Conservation (phyloP, 2,113 vertebrate species). For the Amblyopsis rosae region DNA sequence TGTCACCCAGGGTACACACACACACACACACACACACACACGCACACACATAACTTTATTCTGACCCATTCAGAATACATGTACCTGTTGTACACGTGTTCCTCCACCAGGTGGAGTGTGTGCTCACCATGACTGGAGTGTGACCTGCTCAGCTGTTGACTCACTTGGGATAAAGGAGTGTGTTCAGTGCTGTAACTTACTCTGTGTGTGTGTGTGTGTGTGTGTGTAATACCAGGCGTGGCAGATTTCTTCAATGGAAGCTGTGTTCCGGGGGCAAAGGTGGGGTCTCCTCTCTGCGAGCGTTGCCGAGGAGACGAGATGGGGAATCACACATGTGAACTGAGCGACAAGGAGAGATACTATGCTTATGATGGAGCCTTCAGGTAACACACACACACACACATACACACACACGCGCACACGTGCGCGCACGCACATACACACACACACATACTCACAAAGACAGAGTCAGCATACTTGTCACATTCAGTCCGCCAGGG, state of each 20-base stretch:
- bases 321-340: constrained; percentile 75
- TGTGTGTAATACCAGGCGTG: constrained; percentile 75
- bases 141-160: background rate
- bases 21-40: background rate
- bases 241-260: constrained; percentile 87
- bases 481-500: background rate
- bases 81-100: too few relatives aligned
- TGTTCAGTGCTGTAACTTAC: too few relatives aligned
- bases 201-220: constrained; percentile 23
- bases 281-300: constrained; percentile 81
- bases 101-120: background rate
- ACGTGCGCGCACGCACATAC: background rate
- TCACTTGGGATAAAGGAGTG: too few relatives aligned
- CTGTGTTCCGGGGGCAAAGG: constrained; percentile 86
- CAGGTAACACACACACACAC: constrained; percentile 74
- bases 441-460: background rate
- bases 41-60: background rate
- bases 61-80: too few relatives aligned
- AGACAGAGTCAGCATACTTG: background rate
- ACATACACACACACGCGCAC: background rate
- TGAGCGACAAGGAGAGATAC: constrained; percentile 80
- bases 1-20: constrained; percentile 76
- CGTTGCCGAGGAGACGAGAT: constrained; percentile 79
- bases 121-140: background rate
- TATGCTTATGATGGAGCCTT: constrained; percentile 89